Conservation (phyloP, 2,113 vertebrate species). For the Dinomys branickii region DNA sequence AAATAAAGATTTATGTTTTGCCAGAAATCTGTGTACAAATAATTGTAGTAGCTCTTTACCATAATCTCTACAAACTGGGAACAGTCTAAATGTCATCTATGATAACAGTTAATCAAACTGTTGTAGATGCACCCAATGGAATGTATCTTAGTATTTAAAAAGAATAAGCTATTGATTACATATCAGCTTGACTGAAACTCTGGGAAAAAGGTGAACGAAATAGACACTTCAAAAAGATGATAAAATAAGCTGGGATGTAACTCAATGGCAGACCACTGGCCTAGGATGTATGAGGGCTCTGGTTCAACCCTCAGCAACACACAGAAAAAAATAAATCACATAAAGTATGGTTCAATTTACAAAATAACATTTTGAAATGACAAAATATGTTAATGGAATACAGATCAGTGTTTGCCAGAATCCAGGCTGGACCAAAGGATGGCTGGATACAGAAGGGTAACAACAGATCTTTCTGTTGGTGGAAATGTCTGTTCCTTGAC, state of each 20-base stretch:
- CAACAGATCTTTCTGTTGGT: rapidly evolving
- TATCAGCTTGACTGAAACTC: background rate
- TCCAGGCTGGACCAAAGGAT: background rate
- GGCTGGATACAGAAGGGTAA: background rate
- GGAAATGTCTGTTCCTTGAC: background rate
- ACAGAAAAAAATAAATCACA: background rate
- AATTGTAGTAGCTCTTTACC: background rate
- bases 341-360: background rate
- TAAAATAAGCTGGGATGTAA: background rate
- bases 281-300: background rate
- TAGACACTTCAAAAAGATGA: background rate
- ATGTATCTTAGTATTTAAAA: background rate
- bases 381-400: background rate
- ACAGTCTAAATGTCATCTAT: background rate
- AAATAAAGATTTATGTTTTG: background rate
- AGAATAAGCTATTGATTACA: background rate
- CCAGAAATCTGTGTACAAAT: background rate
- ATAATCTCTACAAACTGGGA: background rate
- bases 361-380: background rate
- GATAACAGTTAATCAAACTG: background rate
- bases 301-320: background rate
- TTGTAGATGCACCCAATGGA: background rate
- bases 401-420: background rate
- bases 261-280: background rate
- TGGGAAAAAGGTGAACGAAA: background rate